Conservation (phyloP, 1,140 invertebrate genomes). For the Trachymyrmex cornetzi region DNA sequence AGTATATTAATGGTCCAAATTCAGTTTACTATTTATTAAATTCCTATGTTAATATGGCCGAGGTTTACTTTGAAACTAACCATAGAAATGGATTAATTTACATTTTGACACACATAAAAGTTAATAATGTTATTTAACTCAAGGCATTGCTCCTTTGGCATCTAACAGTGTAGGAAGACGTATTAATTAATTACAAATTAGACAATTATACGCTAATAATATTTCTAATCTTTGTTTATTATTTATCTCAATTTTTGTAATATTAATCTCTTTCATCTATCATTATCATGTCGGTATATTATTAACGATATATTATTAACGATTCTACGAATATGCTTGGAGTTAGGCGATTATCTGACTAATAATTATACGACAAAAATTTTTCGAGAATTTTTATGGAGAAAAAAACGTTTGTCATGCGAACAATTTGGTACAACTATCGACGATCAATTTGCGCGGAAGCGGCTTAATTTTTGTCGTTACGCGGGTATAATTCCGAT, state of each 20-base stretch:
- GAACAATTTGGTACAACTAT: background rate
- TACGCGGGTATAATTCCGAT: background rate
- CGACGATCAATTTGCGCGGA: conserved; percentile 20
- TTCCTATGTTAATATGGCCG: no score
- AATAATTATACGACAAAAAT: background rate
- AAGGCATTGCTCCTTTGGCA: no score
- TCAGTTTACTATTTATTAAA: no score
- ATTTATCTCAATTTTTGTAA: background rate
- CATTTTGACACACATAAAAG: no score
- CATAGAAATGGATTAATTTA: no score
- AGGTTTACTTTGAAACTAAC: no score
- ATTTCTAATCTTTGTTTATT: background rate
- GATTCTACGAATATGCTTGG: background rate
- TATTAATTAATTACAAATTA: background rate
- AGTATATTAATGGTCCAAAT: no score
- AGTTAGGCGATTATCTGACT: background rate
- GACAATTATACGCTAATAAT: background rate
- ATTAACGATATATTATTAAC: background rate
- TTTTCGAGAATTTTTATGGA: background rate
- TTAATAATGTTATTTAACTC: no score
- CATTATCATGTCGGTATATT: background rate
- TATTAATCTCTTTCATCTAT: background rate
- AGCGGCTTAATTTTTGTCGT: background rate
- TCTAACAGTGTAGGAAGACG: background rate
- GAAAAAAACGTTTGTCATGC: background rate